A percentile compares a stretch with the other conserved stretches of the same genome.
These are phyloP conservation scores for Chromis chromis DNA, from an alignment of 2,797 vertebrate genomes.

Conservation along the genomic window DNA sequence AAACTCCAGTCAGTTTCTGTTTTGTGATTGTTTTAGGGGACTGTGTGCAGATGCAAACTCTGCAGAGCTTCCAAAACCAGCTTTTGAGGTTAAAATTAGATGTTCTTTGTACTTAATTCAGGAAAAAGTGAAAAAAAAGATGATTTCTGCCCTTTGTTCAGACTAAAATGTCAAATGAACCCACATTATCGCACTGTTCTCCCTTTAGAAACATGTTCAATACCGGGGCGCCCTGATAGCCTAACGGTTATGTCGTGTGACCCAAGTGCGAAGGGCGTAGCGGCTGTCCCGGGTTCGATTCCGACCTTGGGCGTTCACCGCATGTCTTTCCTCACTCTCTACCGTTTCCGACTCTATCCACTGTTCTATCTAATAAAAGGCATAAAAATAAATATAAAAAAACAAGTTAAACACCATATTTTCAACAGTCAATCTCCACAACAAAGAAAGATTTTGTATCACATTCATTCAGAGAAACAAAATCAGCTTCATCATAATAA, in stretches of 20 bases:
- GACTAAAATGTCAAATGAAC: neutral
- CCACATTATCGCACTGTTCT: neutral
- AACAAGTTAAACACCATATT: too few relatives aligned
- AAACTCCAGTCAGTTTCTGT: neutral
- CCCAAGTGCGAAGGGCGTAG: too few relatives aligned
- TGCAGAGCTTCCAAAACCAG: neutral
- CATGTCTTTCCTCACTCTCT: too few relatives aligned
- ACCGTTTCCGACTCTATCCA: too few relatives aligned
- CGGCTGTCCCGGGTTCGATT: too few relatives aligned
- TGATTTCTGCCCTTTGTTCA: too few relatives aligned
- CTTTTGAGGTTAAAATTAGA: neutral
- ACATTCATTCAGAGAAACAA: neutral
- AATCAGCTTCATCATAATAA: slow-evolving; percentile 17
- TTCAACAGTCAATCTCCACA: neutral
- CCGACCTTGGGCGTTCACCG: too few relatives aligned
- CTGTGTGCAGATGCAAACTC: neutral
- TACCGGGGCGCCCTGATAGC: too few relatives aligned
- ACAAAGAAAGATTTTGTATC: neutral
- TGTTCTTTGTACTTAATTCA: too few relatives aligned
- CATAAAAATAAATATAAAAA: too few relatives aligned
- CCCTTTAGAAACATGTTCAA: neutral
- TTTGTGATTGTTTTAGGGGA: neutral
- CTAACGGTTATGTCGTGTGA: too few relatives aligned
- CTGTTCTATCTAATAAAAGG: too few relatives aligned
- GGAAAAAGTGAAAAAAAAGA: neutral